Conservation (phyloP, 2,797 vertebrate genomes). For the Rhadinocentrus ornatus region DNA sequence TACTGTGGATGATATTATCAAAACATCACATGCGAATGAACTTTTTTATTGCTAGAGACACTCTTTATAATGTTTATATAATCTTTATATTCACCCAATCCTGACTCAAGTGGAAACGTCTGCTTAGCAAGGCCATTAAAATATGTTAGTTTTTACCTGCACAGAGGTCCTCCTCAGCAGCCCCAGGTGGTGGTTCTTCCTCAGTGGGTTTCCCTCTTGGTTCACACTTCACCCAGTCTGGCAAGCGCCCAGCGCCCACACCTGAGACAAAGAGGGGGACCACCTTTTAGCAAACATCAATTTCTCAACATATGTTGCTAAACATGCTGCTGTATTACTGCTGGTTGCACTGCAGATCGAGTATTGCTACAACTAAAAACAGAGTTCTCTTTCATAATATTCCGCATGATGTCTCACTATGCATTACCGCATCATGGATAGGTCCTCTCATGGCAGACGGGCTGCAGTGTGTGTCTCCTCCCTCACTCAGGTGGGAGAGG, state of each 20-base stretch:
- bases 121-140: too few species aligned
- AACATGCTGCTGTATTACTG: neutral
- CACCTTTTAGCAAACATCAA: constrained; percentile 12
- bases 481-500: too few species aligned
- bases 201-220: constrained; percentile 58
- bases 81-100: neutral
- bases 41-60: neutral
- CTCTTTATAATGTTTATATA: neutral
- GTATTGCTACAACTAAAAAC: neutral
- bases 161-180: constrained; percentile 79
- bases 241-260: constrained; percentile 73
- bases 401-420: too few species aligned
- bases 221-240: constrained; percentile 76
- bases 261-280: constrained; percentile 55
- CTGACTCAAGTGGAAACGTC: neutral
- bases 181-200: constrained; percentile 50
- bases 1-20: neutral
- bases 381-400: too few species aligned
- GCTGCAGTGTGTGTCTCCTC: too few species aligned
- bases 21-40: too few species aligned
- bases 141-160: constrained; percentile 71
- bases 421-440: too few species aligned
- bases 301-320: constrained; percentile 4
- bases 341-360: neutral
- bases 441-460: too few species aligned